Base-by-base conservation (phyloP, 30 jellyfish, hydroid and myxozoan species). In the Nemopilema nomurai region DNA sequence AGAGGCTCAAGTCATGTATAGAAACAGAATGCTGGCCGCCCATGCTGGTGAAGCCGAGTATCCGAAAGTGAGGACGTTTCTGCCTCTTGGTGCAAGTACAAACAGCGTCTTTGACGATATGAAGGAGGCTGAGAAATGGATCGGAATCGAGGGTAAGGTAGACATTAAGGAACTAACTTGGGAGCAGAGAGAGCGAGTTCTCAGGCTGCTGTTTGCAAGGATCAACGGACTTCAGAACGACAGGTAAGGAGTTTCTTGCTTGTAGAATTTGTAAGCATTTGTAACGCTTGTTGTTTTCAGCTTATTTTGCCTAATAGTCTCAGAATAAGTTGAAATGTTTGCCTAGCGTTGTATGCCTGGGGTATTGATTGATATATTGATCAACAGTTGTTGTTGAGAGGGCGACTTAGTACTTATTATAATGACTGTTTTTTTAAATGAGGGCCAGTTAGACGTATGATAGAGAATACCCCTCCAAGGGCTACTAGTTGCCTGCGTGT, bases 161-260 rank as follows among this genome's bases (percentile, higher is more conserved):
- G 97, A 88, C 69, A 88, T 93, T 20, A 82, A 87, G 20, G 96
- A 88, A 17, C 72, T 93, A 26, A 93, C 97, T 0, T 93, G 98
- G 98, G 98, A 93, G 63, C 98, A 93, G 73, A 82, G 98, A 67
- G 98, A 93, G 82, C 26, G 88, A 65, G 97, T 93, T 4, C 52
- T 93, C 69, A 67, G 98, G 65, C 53, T 88, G 87, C 66, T 93
- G 82, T 93, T 93, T 65, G 97, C 98, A n/a, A 93, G 81, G 57
- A 79, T 93, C 73, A 93, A 93, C 79, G 97, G 97, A 29, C 69
- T 65, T 24, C 86, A 85, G 29, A 64, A 68, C 20, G 91, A 86
- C 27, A 77, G 89, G 95, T 86, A 49, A 22, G 92, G 16, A 25
- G 16, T 32, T n/a, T n/a, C n/a, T n/a, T n/a, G n/a, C n/a, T n/a